Evolutionary conservation across 1,140 invertebrate genomes (phyloP).

Genomic region (Drosophila subpulchrella): DNA sequence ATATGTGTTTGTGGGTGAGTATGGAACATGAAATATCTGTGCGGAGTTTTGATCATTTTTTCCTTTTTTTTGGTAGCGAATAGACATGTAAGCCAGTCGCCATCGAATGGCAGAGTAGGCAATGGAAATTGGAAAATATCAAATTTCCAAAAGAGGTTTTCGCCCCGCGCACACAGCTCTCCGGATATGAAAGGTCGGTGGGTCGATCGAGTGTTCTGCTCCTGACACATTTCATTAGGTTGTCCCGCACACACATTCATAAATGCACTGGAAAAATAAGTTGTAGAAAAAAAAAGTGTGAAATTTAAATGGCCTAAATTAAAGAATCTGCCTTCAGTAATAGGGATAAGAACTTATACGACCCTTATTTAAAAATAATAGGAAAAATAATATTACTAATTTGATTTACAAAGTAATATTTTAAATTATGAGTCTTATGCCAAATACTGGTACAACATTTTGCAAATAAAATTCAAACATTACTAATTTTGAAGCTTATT

Average conservation of each 20-base stretch:
- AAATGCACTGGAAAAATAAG: not conserved
- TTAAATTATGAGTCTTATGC: too few relatives aligned
- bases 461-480: too few relatives aligned
- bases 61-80: constrained; percentile 17
- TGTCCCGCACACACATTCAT: constrained; percentile 32
- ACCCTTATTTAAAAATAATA: too few relatives aligned
- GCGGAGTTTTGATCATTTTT: constrained; percentile 61
- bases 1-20: constrained; percentile 2
- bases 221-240: constrained; percentile 80
- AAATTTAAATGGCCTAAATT: too few relatives aligned
- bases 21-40: constrained; percentile 45
- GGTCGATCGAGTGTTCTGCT: constrained; percentile 70
- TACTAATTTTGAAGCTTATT: too few relatives aligned
- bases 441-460: too few relatives aligned
- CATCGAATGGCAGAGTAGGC: constrained; percentile 61
- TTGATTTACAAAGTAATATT: too few relatives aligned
- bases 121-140: constrained; percentile 82
- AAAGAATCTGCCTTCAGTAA: too few relatives aligned
- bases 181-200: constrained; percentile 46
- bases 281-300: not conserved
- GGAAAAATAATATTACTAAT: too few relatives aligned
- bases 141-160: constrained; percentile 63
- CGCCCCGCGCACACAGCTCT: constrained; percentile 1
- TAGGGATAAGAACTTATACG: too few relatives aligned
- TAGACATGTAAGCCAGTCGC: constrained; percentile 59